Conservation (phyloP, 2,888 invertebrate genomes). For the Polydrusus pterygomalis region DNA sequence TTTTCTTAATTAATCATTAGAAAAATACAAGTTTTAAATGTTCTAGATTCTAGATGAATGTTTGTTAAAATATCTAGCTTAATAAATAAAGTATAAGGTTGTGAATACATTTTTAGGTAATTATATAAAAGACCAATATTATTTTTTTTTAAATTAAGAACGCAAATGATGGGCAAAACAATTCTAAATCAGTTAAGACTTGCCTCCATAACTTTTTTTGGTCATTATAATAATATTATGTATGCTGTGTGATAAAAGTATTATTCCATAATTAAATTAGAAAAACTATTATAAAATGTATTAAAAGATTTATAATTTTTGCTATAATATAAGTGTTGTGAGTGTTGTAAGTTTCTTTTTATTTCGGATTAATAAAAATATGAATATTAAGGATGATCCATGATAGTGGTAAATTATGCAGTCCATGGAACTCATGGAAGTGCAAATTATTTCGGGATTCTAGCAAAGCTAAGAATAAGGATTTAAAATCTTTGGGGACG, state of each 20-base stretch:
- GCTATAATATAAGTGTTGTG: slow-evolving; percentile 14
- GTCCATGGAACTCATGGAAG: too few species aligned
- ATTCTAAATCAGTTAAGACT: not conserved
- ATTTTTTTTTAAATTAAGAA: not conserved
- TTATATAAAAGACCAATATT: not conserved
- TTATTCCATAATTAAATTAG: slow-evolving; percentile 6
- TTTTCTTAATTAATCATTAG: not conserved
- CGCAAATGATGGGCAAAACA: not conserved
- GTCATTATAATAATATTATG: not conserved
- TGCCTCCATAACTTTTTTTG: not conserved
- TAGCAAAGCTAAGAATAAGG: too few species aligned
- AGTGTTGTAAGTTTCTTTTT: not conserved
- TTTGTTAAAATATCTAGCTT: not conserved
- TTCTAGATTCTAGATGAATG: slow-evolving; percentile 6
- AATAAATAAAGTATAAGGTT: slow-evolving; percentile 11
- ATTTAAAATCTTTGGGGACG: not conserved
- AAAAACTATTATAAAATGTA: slow-evolving; percentile 11
- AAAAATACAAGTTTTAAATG: not conserved
- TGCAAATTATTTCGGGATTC: too few species aligned
- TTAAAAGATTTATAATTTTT: slow-evolving; percentile 9
- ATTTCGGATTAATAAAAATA: not conserved
- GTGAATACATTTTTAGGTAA: slow-evolving; percentile 17
- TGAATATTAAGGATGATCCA: too few species aligned
- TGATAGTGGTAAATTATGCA: too few species aligned
- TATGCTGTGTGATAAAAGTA: slow-evolving; percentile 10